Evolutionary conservation across 2,888 invertebrate genomes (phyloP), one percentile per base, ranked within the genome.

Genomic region (Tineola bisselliella): DNA sequence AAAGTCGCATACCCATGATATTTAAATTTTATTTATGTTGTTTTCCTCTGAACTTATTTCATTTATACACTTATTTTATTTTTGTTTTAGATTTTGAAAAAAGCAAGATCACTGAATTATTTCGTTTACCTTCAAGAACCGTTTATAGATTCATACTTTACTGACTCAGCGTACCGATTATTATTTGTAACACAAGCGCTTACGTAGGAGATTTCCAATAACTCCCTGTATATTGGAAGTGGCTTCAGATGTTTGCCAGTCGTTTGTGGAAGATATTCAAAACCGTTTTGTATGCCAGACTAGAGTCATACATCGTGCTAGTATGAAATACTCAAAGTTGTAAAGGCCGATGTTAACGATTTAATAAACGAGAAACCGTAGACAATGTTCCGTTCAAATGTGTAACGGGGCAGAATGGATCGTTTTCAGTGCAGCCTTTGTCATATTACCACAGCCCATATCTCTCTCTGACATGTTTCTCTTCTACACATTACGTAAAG

Each of bases 1-100:
- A 71, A 74, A 74, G 54, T 79, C 82, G 81, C 82, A 82, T 83
- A 77, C 75, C 68, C 69, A 75, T 75, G 78, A 81, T 82, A 81
- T 83, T 82, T 81, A 78, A 82, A 79, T 54, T 48, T 48, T 48
- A 54, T 54, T 19, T 54, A 54, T 25, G 19, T 12, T 54, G 54
- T 54, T 18, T 54, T 54, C 17, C 25, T 12, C 18, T 18, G 25
- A 54, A 54, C 54, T 54, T 54, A 54, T 5, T 17, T 17, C 10
- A 48, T 48, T 38, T 10, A 38, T 10, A 6, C 10, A 38, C 10
- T 38, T 10, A 38, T 38, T 38, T n/a, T 10, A 12, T 38, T 38
- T 38, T 38, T 25, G 25, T 25, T 25, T 25, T 25, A 25, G 25
- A 25, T 25, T 4, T 25, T 25, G 25, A 6, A 25, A 25, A 25